Evolutionary conservation across 2,797 vertebrate genomes (phyloP), one percentile per base, ranked within the genome.

Genomic region (Telmatherina bonti): DNA sequence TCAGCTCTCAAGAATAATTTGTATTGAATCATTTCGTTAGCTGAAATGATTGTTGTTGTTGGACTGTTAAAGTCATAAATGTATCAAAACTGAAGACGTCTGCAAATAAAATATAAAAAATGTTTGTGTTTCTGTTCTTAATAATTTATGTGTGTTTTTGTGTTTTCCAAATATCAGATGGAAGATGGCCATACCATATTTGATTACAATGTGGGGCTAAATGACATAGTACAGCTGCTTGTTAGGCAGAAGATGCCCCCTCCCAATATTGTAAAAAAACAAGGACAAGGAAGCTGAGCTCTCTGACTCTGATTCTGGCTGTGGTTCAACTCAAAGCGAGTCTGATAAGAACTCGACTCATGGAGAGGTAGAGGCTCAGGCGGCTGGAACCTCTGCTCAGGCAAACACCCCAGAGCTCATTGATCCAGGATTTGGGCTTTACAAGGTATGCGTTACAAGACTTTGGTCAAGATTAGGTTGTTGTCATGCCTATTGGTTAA

Each of bases 131-230:
- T 58, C 2, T 13, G 31, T 56, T 31, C 15, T 13, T 43, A 18
- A 18, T 18, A 43, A 43, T 18, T 7, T 18, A 16, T 43, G 5
- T 43, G 20, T 24, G 3, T 41, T 1, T 55, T 16, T 66, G 4
- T 33, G 12, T 31, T 20, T 26, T 10, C 22, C 5, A 30, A 11
- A 33, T 58, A 58, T 33, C 58, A 99, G 98, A 99, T 99, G 98
- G 98, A 99, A 74, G 96, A 99, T 0, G 96, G 97, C 2, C 98
- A 99, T 88, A 99, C 97, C 22, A 95, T 99, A 69, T 99, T 99
- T 1, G 98, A 99, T 75, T 99, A 99, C 55, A 98, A 93, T 0
- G 97, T 99, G 12, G 97, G 97, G 12, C 91, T 99, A 16, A 99
- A 99, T 0, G 97, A 99, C 55, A 99, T 97, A 0, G 97, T 99